Percentiles rank a stretch among this genome's conserved stretches.
phyloP scores from a whole-genome alignment of 2,888 invertebrate genomes.

The Orchesellides sinensis region DNA sequence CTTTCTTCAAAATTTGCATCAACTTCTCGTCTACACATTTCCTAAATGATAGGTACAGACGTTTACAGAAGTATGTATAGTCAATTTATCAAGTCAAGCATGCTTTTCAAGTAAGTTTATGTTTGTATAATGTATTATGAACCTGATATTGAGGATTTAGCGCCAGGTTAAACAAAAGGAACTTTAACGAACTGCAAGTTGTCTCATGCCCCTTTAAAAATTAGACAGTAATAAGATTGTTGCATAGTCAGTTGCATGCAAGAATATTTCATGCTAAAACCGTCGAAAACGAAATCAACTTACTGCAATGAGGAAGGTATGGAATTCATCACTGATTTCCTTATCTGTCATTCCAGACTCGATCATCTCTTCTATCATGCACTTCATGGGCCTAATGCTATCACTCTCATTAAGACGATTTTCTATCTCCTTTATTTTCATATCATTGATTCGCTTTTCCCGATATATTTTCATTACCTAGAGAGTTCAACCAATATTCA shows the following conservation, averaged over 20 bases:
- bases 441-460: not conserved
- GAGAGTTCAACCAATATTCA: not conserved
- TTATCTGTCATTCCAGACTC: not conserved
- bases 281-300: not conserved
- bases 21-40: constrained; percentile 20
- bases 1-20: not conserved
- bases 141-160: constrained; percentile 30
- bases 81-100: too few species aligned
- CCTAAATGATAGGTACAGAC: not conserved
- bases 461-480: not conserved
- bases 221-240: not conserved
- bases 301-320: not conserved
- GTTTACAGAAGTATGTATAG: too few species aligned
- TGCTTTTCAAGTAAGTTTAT: not conserved
- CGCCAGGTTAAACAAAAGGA: constrained; percentile 12
- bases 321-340: constrained; percentile 8
- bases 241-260: too few species aligned
- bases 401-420: not conserved
- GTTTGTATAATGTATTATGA: not conserved
- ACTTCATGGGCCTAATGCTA: not conserved
- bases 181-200: not conserved
- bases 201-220: constrained; percentile 30
- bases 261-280: too few species aligned
- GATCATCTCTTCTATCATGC: constrained; percentile 7
- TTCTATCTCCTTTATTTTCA: too few species aligned